A percentile compares a stretch with the other conserved stretches of the same genome.
These are phyloP conservation scores for Tipula vernalis DNA, from an alignment of 2,888 invertebrate species.

Conservation along the genomic window DNA sequence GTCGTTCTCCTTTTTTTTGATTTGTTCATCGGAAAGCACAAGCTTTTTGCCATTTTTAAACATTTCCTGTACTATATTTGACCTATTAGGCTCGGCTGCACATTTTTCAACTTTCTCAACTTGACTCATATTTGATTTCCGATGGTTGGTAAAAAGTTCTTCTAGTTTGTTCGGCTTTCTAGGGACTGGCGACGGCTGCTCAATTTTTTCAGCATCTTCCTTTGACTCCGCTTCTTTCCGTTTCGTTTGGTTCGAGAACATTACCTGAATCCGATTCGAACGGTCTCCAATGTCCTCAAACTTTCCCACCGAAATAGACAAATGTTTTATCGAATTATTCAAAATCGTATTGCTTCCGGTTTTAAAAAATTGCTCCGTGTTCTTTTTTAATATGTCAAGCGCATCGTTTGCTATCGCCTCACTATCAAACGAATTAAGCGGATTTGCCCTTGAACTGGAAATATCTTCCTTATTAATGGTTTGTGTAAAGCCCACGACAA, in stretches of 20 bases:
- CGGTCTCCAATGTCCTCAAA: constrained; percentile 46
- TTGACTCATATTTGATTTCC: not conserved
- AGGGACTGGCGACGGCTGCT: constrained; percentile 6
- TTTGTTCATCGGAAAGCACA: not conserved
- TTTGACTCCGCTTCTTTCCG: constrained; percentile 17
- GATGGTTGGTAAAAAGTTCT: not conserved
- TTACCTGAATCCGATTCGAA: constrained; percentile 43
- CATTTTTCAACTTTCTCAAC: not conserved
- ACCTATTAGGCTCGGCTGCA: not conserved
- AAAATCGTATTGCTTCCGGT: constrained; percentile 24
- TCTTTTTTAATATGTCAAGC: constrained; percentile 52
- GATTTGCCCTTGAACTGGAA: constrained; percentile 50
- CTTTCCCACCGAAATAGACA: constrained; percentile 69
- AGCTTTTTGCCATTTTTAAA: not conserved
- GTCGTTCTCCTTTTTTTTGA: not conserved
- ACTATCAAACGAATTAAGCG: constrained; percentile 45
- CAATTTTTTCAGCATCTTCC: not conserved
- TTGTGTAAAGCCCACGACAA: constrained; percentile 61
- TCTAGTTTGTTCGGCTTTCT: not conserved
- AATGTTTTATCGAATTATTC: constrained; percentile 48
- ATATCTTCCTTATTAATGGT: constrained; percentile 42
- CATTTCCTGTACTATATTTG: not conserved
- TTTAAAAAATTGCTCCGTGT: constrained; percentile 33
- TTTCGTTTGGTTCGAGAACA: constrained; percentile 39
- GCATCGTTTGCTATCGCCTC: constrained; percentile 54